Percentiles rank a stretch among this genome's conserved stretches.
Evolutionary conservation across 1,140 invertebrate species (phyloP).

Genomic region (Tetraneura akinire): DNA sequence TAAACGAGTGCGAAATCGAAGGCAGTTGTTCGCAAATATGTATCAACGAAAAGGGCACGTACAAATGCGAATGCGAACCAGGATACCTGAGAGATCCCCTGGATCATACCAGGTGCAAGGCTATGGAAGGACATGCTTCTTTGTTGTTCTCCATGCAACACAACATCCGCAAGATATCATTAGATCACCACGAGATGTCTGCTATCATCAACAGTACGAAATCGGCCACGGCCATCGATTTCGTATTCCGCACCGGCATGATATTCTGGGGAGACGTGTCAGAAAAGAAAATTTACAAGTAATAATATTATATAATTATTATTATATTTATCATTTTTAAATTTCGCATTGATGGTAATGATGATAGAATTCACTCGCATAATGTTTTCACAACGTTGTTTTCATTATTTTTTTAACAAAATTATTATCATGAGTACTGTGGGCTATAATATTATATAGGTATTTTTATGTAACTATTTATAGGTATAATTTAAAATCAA

Average conservation of each 20-base stretch:
- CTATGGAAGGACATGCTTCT: constrained; percentile 72
- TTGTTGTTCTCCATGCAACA: constrained; percentile 81
- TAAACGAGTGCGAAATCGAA: constrained; percentile 86
- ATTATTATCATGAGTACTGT: too few relatives aligned
- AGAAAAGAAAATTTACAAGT: constrained; percentile 63
- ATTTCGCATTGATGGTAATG: too few relatives aligned
- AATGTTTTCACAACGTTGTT: too few relatives aligned
- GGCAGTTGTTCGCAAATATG: constrained; percentile 92
- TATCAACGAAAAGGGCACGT: constrained; percentile 85
- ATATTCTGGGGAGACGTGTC: constrained; percentile 88
- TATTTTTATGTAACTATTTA: too few relatives aligned
- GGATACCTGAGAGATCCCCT: constrained; percentile 85
- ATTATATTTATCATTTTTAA: too few relatives aligned
- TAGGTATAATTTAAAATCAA: too few relatives aligned
- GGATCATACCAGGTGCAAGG: constrained; percentile 81
- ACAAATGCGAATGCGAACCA: constrained; percentile 86
- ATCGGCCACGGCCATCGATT: constrained; percentile 86
- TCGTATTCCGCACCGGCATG: constrained; percentile 74
- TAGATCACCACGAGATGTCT: constrained; percentile 86
- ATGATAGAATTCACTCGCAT: too few relatives aligned
- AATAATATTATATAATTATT: constrained; percentile 12
- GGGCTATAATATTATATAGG: too few relatives aligned
- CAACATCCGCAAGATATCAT: constrained; percentile 76
- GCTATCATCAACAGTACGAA: constrained; percentile 78
- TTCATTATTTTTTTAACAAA: too few relatives aligned